Evolutionary conservation across 1,140 invertebrate species (phyloP), one percentile per base, ranked within the genome.

Genomic region (Caenorhabditis remanei): DNA sequence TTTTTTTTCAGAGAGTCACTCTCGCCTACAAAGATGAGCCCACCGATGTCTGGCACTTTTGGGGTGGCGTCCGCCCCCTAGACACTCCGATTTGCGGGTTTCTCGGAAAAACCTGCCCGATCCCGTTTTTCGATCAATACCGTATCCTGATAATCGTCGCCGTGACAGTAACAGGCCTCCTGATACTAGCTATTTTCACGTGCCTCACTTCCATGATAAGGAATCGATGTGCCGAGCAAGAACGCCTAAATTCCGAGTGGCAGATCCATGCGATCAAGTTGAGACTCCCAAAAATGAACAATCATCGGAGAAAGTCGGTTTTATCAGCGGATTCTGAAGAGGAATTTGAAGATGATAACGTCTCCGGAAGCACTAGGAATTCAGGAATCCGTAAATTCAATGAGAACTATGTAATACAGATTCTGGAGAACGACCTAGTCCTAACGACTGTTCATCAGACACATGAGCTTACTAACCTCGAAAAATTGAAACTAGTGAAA

Each of bases 361-460:
- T 32, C 41, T 48, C 50, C 2, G 75, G 50, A 61, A 56, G 61
- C 46, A 24, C 32, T 1, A 53, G 24, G 53, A n/a, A 24, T 11
- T 50, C 84, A 56, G 40, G 8, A 9, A 43, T 32, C n/a, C 32
- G 32, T 7, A 41, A 83, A 19, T 85, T 88, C n/a, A 56, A 50
- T 53, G 56, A 88, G 11, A 63, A 53, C 8, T 88, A 85, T 46
- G 61, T 32, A 3, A 63, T 63, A 13, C 61, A 63, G 32, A 13
- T 85, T 2, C 46, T 50, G 16, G 63, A 71, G 16, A 71, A 85
- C 32, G 85, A 85, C 11, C 43, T 92, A 48, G 90, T 91, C 41
- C 87, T 87, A 32, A 91, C 88, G 5, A 85, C 88, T n/a, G 75
- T 50, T 32, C 89, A 89, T 67, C 24, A 87, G n/a, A 13, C 32